Percentiles rank a stretch among this genome's conserved stretches.
These are phyloP conservation scores for Equus przewalskii DNA, from an alignment of 2,113 vertebrate species.

Conservation along the genomic window DNA sequence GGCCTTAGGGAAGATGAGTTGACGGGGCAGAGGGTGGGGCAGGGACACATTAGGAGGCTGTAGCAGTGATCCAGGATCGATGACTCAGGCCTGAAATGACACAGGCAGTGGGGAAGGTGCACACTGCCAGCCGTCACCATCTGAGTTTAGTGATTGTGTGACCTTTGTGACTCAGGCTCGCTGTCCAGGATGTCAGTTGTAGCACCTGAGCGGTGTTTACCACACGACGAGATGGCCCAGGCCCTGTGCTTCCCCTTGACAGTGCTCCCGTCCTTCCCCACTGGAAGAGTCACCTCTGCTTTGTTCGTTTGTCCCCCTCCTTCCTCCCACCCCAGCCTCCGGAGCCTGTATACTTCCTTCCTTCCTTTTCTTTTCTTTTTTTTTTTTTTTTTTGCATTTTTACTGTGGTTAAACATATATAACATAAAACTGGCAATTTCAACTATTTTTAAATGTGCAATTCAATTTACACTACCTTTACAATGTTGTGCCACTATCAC, in stretches of 20 bases:
- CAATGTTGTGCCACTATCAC: not conserved
- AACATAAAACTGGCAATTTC: not conserved
- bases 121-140: not conserved
- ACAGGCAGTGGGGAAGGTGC: fast-evolving
- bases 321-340: not conserved
- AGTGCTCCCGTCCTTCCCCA: not conserved
- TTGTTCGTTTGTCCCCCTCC: not conserved
- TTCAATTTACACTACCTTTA: not conserved
- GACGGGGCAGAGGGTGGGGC: not conserved
- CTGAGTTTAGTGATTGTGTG: not conserved
- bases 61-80: fast-evolving
- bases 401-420: not conserved
- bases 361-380: not conserved
- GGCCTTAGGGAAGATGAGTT: not conserved
- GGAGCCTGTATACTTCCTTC: not conserved
- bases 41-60: not conserved
- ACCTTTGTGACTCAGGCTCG: not conserved
- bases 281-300: not conserved
- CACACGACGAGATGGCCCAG: fast-evolving
- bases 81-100: not conserved
- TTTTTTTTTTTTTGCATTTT: not conserved
- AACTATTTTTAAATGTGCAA: not conserved
- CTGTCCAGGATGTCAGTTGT: not conserved
- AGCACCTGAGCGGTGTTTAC: not conserved
- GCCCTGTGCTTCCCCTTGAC: not conserved